These are phyloP conservation scores for Camponotus vicinus DNA, from an alignment of 1,140 invertebrate genomes.

Conservation along the genomic window DNA sequence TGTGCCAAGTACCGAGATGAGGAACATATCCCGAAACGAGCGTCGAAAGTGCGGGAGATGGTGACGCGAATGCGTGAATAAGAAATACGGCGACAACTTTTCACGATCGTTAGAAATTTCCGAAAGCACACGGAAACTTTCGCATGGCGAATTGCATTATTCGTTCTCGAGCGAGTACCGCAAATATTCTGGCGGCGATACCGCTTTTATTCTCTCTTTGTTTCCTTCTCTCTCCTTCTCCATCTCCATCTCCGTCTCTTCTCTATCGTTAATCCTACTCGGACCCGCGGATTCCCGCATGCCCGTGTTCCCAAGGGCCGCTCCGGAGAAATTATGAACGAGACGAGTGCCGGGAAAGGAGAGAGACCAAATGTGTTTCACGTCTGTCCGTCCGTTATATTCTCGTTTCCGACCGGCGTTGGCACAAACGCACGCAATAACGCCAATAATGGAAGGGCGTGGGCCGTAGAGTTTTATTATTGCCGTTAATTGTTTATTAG, in stretches of 20 bases:
- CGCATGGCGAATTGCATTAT: slow-evolving; percentile 46
- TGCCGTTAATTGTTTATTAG: background rate
- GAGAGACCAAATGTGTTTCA: slow-evolving; percentile 38
- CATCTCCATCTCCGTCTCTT: background rate
- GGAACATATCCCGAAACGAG: background rate
- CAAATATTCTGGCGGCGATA: slow-evolving; percentile 56
- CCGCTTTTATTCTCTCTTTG: slow-evolving; percentile 11
- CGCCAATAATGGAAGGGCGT: slow-evolving; percentile 11
- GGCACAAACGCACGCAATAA: slow-evolving; percentile 24
- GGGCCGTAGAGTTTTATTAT: background rate
- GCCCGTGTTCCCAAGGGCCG: slow-evolving; percentile 29
- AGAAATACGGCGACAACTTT: slow-evolving; percentile 29
- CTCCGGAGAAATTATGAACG: slow-evolving; percentile 57
- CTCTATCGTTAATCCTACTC: slow-evolving; percentile 34
- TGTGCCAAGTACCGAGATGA: background rate
- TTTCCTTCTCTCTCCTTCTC: background rate
- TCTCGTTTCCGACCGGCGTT: slow-evolving; percentile 13
- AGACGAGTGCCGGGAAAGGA: slow-evolving; percentile 39
- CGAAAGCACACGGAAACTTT: slow-evolving; percentile 9
- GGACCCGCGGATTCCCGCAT: slow-evolving; percentile 38
- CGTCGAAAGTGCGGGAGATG: background rate
- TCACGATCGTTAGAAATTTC: slow-evolving; percentile 39
- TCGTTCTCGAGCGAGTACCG: slow-evolving; percentile 41
- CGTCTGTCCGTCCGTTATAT: slow-evolving; percentile 2
- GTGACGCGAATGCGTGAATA: slow-evolving; percentile 26